These are phyloP conservation scores for Nettapus auritus DNA, from an alignment of 2,113 vertebrate genomes.

Conservation along the genomic window DNA sequence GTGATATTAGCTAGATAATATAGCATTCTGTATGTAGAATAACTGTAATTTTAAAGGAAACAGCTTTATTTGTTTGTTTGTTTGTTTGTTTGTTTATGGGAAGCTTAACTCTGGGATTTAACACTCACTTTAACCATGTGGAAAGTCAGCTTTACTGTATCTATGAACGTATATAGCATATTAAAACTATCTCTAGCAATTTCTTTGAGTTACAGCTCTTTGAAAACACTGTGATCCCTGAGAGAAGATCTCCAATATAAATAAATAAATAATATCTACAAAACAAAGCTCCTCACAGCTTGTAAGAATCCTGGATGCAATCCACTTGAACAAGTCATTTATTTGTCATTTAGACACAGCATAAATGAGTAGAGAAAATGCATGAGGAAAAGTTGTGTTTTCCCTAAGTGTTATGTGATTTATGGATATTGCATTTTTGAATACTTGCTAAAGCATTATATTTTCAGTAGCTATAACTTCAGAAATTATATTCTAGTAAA, in stretches of 20 bases:
- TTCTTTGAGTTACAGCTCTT: neutral
- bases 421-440: neutral
- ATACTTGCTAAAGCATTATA: neutral
- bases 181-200: neutral
- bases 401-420: neutral
- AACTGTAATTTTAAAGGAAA: neutral
- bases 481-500: neutral
- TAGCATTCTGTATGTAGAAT: neutral
- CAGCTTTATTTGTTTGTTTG: neutral
- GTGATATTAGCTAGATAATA: neutral
- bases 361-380: neutral
- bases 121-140: neutral
- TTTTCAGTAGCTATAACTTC: neutral
- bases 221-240: neutral
- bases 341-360: neutral
- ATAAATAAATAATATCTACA: neutral
- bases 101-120: neutral
- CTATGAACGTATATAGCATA: neutral
- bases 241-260: neutral
- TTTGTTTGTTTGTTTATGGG: neutral
- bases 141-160: neutral
- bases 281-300: neutral
- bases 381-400: neutral
- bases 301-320: neutral
- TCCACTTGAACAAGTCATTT: neutral